These are phyloP conservation scores for Origma solitaria DNA, from an alignment of 2,113 vertebrate genomes.

Conservation along the genomic window DNA sequence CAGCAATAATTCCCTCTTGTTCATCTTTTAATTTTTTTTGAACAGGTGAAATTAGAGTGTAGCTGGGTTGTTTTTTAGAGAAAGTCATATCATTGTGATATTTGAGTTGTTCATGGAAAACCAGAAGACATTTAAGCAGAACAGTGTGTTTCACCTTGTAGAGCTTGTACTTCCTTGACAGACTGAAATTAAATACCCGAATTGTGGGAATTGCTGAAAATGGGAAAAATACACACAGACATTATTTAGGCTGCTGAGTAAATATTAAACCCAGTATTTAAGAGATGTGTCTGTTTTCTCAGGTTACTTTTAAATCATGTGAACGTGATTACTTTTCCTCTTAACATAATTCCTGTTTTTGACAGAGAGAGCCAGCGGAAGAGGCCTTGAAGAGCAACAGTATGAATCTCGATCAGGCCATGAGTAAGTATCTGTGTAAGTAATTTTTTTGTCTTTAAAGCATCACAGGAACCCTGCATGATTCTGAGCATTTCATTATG, in stretches of 20 bases:
- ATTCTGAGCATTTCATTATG: background rate
- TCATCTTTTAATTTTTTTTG: background rate
- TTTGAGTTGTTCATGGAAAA: background rate
- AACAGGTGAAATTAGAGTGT: background rate
- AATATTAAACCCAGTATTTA: background rate
- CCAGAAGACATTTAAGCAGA: background rate
- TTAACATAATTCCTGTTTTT: background rate
- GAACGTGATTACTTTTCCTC: background rate
- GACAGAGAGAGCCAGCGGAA: slow-evolving; percentile 96
- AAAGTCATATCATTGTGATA: background rate
- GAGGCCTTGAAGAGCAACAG: slow-evolving; percentile 97
- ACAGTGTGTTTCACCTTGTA: background rate
- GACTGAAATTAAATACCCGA: background rate
- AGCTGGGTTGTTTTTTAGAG: background rate
- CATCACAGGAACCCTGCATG: background rate
- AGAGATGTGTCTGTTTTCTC: background rate
- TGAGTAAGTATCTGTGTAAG: slow-evolving; percentile 84
- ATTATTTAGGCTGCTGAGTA: background rate
- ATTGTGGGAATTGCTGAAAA: background rate
- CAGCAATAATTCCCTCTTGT: background rate
- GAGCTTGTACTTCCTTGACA: background rate
- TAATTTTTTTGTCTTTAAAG: background rate
- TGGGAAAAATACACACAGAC: background rate
- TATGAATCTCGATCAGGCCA: slow-evolving; percentile 98
- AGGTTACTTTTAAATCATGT: background rate